Percentiles rank a stretch among this genome's conserved stretches.
Evolutionary conservation across 2,797 vertebrate genomes (phyloP).

Genomic region (Leucoraja ocellata): DNA sequence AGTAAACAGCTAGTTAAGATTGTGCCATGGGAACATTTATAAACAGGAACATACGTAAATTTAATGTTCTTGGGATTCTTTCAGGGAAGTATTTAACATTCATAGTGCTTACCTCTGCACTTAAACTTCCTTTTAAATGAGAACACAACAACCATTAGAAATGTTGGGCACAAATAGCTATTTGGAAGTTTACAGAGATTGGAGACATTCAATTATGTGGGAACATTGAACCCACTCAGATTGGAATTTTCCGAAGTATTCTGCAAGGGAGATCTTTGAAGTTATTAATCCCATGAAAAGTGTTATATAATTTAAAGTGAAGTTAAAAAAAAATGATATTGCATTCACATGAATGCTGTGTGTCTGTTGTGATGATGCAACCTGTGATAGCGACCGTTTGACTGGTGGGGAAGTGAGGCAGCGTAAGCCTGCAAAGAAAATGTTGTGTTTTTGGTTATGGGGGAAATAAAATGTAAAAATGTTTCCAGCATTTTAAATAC

Average conservation of each 20-base stretch:
- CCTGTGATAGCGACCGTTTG: neutral
- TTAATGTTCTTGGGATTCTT: neutral
- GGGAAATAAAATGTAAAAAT: neutral
- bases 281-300: neutral
- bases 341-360: neutral
- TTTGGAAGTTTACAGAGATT: slow-evolving; percentile 36
- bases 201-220: neutral
- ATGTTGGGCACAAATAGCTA: neutral
- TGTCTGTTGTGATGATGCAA: neutral
- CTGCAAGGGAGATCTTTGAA: neutral
- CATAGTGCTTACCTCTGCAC: neutral
- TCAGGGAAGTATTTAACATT: neutral
- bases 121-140: neutral
- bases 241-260: neutral
- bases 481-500: neutral
- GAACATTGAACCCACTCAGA: neutral
- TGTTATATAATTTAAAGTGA: neutral
- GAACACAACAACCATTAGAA: neutral
- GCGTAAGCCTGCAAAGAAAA: neutral
- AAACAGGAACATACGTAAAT: neutral
- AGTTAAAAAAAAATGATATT: neutral
- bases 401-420: neutral
- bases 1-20: neutral
- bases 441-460: neutral
- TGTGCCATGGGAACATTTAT: neutral